phyloP scores from a whole-genome alignment of 2,113 vertebrate species.

The Ctenomys sociabilis region DNA sequence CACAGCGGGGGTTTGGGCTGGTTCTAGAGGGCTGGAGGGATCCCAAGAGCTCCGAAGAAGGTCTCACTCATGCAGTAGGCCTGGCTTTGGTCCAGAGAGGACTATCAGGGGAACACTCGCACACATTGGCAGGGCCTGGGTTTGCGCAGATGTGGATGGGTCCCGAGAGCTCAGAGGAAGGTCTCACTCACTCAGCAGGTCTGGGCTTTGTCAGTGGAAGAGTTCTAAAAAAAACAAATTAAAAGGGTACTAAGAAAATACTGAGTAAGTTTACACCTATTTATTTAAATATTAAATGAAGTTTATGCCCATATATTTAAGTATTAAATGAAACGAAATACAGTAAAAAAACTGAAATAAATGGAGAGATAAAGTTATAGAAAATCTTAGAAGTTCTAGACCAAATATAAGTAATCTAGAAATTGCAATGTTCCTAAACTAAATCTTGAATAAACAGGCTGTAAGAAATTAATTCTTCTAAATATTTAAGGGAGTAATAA shows the following conservation, averaged over 20 bases:
- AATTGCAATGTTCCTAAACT: neutral
- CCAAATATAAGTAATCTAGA: neutral
- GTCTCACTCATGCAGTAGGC: too few relatives aligned
- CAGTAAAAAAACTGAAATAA: neutral
- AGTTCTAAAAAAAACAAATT: neutral
- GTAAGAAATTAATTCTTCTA: neutral
- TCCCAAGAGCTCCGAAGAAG: too few relatives aligned
- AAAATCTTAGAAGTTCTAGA: neutral
- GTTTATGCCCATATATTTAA: neutral
- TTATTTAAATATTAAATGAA: neutral
- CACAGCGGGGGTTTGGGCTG: too few relatives aligned
- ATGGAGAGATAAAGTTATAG: neutral
- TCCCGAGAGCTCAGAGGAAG: too few relatives aligned
- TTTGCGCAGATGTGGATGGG: too few relatives aligned
- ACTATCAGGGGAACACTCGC: too few relatives aligned
- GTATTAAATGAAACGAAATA: neutral
- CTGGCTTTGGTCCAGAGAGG: too few relatives aligned
- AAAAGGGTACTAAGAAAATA: neutral
- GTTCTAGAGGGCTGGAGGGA: too few relatives aligned
- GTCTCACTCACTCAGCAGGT: too few relatives aligned
- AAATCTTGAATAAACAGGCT: neutral
- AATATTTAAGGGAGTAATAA: neutral
- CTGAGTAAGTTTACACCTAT: neutral
- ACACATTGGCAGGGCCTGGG: too few relatives aligned
- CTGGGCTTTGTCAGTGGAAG: too few relatives aligned